These are phyloP conservation scores for Scytalopus superciliaris DNA, from an alignment of 2,113 vertebrate genomes.

Conservation along the genomic window DNA sequence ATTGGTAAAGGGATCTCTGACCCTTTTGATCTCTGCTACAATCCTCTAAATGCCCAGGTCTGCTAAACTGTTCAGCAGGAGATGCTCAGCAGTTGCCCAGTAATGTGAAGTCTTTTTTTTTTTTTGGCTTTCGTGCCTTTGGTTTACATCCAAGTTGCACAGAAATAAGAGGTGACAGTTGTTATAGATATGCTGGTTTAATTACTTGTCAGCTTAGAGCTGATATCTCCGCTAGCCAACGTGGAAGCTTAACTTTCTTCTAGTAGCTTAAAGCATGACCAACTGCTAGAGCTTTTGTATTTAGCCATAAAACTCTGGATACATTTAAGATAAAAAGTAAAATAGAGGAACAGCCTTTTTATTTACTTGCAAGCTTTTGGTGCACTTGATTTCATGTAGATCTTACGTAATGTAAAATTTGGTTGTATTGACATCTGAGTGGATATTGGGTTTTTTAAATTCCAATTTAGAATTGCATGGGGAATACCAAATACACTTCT, in stretches of 20 bases:
- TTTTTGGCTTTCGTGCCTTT: conserved; percentile 85
- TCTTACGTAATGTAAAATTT: neutral
- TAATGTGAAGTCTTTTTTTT: conserved; percentile 82
- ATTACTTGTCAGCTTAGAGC: conserved; percentile 99
- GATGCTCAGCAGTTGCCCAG: conserved; percentile 84
- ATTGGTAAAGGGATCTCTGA: conserved; percentile 89
- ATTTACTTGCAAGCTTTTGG: conserved; percentile 63
- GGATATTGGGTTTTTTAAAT: neutral
- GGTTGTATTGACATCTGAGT: neutral
- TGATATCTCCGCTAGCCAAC: conserved; percentile 92
- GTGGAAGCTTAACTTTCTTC: conserved; percentile 92
- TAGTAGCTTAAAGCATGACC: conserved; percentile 94
- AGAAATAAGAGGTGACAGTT: conserved; percentile 98
- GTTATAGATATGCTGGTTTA: conserved; percentile 96
- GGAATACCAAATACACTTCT: neutral
- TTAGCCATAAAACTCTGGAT: conserved; percentile 85
- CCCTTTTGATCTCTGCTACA: conserved; percentile 87
- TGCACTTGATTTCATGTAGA: neutral
- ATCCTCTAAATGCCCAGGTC: conserved; percentile 90
- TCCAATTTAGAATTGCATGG: neutral
- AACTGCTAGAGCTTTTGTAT: conserved; percentile 89
- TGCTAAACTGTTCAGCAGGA: conserved; percentile 86
- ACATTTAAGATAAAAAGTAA: conserved; percentile 86
- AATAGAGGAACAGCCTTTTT: conserved; percentile 77
- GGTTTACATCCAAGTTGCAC: conserved; percentile 90